A percentile compares a stretch with the other conserved stretches of the same genome.
These are phyloP conservation scores for Hyaena hyaena DNA, from an alignment of 2,113 vertebrate species.

Conservation along the genomic window DNA sequence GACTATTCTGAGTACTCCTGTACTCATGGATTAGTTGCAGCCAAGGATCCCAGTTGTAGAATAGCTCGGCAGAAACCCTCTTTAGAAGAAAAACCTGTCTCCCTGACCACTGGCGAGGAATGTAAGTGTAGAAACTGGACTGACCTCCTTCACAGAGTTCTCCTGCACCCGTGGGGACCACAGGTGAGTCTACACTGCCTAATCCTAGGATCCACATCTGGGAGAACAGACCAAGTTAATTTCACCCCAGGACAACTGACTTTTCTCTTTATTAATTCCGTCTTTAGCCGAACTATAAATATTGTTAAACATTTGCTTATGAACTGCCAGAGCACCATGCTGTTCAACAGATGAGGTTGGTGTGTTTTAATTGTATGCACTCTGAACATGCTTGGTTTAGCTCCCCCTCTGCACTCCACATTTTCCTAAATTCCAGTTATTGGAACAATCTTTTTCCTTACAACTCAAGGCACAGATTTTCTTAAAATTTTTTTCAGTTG, in stretches of 20 bases:
- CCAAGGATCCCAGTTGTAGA: neutral
- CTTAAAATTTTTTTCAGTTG: constrained; percentile 32
- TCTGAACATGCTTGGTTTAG: constrained; percentile 22
- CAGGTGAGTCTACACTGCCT: neutral
- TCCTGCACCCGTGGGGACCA: neutral
- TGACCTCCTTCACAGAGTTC: neutral
- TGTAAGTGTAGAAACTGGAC: neutral
- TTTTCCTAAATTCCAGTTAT: constrained; percentile 45
- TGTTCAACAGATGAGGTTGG: constrained; percentile 65
- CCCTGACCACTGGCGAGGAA: neutral
- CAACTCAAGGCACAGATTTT: constrained; percentile 52
- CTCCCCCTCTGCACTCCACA: neutral
- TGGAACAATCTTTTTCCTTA: constrained; percentile 22
- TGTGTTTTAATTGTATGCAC: constrained; percentile 70
- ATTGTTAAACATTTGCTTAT: constrained; percentile 75
- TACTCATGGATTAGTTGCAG: neutral
- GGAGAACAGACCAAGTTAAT: constrained; percentile 21
- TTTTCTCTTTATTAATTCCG: constrained; percentile 71
- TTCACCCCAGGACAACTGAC: constrained; percentile 30
- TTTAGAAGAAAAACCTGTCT: neutral
- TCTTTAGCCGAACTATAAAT: constrained; percentile 72
- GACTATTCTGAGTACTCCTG: neutral
- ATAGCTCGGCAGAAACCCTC: neutral
- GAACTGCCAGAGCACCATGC: constrained; percentile 64
- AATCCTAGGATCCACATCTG: neutral